Percentiles rank a stretch among this genome's conserved stretches.
These are phyloP conservation scores for Rhombomys opimus DNA, from an alignment of 2,113 vertebrate species.

Conservation along the genomic window DNA sequence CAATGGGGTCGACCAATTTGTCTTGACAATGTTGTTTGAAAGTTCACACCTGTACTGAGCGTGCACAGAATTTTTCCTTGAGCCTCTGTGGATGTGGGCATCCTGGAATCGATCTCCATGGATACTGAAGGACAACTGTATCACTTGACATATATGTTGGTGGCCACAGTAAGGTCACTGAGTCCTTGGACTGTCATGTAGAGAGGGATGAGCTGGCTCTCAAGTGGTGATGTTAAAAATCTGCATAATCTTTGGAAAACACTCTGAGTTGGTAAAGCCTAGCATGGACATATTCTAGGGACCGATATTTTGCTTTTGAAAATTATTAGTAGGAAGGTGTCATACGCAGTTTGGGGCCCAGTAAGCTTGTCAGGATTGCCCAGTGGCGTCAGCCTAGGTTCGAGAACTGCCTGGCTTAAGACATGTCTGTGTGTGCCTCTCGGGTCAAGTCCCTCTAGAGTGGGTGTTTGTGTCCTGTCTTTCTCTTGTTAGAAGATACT, in stretches of 20 bases:
- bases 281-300: not conserved
- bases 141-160: not conserved
- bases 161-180: not conserved
- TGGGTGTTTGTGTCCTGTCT: constrained; percentile 5
- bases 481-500: constrained; percentile 18
- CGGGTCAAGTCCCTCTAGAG: not conserved
- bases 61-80: not conserved
- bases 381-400: not conserved
- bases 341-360: not conserved
- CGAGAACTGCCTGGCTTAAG: not conserved
- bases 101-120: not conserved
- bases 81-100: not conserved
- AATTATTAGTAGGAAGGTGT: not conserved
- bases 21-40: not conserved
- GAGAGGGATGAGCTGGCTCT: not conserved
- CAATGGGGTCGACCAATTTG: not conserved
- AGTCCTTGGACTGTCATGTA: not conserved
- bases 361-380: not conserved
- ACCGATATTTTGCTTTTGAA: constrained; percentile 23
- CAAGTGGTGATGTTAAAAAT: not conserved
- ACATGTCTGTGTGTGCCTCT: not conserved
- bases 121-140: not conserved
- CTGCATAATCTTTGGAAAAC: not conserved
- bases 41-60: not conserved
- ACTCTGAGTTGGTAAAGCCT: not conserved